phyloP scores from a whole-genome alignment of 30 jellyfish, hydroid and myxozoan genomes.

The Chrysaora quinquecirrha region DNA sequence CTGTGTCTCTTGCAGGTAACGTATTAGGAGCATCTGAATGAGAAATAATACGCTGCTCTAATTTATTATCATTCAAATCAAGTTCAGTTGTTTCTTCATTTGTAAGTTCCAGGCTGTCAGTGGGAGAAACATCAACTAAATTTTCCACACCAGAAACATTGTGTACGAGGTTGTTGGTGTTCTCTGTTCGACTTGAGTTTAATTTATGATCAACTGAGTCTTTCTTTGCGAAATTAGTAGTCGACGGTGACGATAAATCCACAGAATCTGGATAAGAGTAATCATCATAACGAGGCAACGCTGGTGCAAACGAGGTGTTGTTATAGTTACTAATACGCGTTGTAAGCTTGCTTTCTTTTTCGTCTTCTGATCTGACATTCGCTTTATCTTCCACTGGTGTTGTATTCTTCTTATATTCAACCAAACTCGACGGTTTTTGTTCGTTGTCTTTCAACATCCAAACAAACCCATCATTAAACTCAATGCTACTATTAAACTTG shows the following conservation, averaged over 20 bases:
- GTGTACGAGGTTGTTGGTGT: too few species aligned
- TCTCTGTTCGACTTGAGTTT: too few species aligned
- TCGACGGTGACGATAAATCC: neutral
- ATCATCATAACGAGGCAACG: conserved; percentile 36
- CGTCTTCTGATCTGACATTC: neutral
- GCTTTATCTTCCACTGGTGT: neutral
- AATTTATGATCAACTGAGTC: too few species aligned
- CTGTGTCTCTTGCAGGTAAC: neutral
- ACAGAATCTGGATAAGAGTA: conserved; percentile 77
- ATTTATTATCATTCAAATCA: neutral
- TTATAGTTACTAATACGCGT: neutral
- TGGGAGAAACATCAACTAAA: neutral
- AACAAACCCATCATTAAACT: conserved; percentile 86
- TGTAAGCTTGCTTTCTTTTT: neutral
- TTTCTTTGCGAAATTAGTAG: neutral
- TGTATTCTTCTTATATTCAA: neutral
- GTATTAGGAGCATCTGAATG: neutral
- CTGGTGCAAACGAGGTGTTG: conserved; percentile 2
- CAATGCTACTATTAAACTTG: conserved; percentile 80
- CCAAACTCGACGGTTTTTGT: conserved; percentile 46
- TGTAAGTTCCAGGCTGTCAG: neutral
- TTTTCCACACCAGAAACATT: too few species aligned
- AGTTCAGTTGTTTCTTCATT: neutral
- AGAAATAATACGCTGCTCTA: neutral
- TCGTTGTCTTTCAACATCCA: conserved; percentile 70